Evolutionary conservation across 2,797 vertebrate genomes (phyloP), one percentile per base, ranked within the genome.

Genomic region (Odontamblyopus rebecca): DNA sequence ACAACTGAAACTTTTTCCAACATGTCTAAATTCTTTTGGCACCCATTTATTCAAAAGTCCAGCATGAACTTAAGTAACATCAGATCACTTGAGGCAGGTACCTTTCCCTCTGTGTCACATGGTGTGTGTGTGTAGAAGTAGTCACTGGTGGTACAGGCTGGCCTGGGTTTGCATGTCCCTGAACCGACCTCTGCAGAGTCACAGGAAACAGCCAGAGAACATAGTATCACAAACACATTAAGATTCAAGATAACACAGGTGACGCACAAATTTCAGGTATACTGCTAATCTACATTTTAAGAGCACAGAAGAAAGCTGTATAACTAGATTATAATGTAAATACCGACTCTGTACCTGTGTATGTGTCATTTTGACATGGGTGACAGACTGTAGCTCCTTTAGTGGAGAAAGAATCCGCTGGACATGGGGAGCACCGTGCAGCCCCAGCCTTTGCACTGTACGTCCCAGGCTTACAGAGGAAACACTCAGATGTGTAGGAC

Each of bases 401-500:
- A 79, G 92, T 93, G 15, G 98, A 98, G 82, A 90, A 98, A n/a
- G 89, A 88, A 75, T 97, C 88, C 38, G 85, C 81, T 0, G 95
- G 95, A 67, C 97, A 99, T 1, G 92, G 91, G 60, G 85, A 73
- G 72, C 98, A 99, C 80, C 51, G 84, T 4, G 96, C 91, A 16
- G 96, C 94, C 44, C 97, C 97, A n/a, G 87, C 77, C 35, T 93
- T 83, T 11, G 92, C 74, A 0, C 95, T 94, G 4, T 94, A 94
- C 0, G 96, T 96, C 60, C 98, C 98, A 0, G 97, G 95, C 75
- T 97, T 98, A 88, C 98, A 99, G 35, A 95, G 97, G 83, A 99
- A 99, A 88, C 98, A 99, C 91, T 98, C 97, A 0, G 98, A 99
- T 30, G 97, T 99, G 76, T 95, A 99, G 35, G 97, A 95, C 73